Conservation (phyloP, 2,888 invertebrate species). For the Odontocolon sp. region DNA sequence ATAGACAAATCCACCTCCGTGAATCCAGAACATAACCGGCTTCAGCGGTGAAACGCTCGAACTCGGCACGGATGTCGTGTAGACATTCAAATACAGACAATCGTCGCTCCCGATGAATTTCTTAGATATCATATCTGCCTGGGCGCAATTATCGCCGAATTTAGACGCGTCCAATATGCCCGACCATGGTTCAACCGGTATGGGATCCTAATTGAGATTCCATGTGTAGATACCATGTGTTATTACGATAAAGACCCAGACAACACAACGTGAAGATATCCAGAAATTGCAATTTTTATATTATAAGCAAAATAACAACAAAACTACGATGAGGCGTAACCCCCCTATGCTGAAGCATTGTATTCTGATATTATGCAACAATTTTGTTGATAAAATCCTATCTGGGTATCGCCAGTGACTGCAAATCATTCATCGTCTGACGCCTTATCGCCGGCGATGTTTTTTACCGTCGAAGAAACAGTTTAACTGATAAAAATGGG, state of each 20-base stretch:
- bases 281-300: too few relatives aligned
- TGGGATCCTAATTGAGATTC: constrained; percentile 71
- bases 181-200: constrained; percentile 69
- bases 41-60: neutral
- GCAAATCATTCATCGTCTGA: too few relatives aligned
- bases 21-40: constrained; percentile 75
- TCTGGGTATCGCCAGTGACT: too few relatives aligned
- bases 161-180: constrained; percentile 67
- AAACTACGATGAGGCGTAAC: too few relatives aligned
- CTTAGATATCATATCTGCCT: constrained; percentile 47
- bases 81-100: constrained; percentile 75
- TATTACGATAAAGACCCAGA: neutral
- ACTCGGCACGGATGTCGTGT: constrained; percentile 35
- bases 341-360: too few relatives aligned
- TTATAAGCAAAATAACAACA: too few relatives aligned
- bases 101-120: constrained; percentile 69
- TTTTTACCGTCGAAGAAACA: too few relatives aligned
- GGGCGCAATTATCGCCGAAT: constrained; percentile 64
- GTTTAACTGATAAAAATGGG: too few relatives aligned
- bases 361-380: too few relatives aligned
- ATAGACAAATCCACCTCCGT: constrained; percentile 70
- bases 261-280: too few relatives aligned
- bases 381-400: too few relatives aligned
- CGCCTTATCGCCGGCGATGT: too few relatives aligned
- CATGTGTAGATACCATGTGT: neutral